Percentiles rank a stretch among this genome's conserved stretches.
phyloP scores from a whole-genome alignment of 2,113 vertebrate species.

The Callionymus lyra region DNA sequence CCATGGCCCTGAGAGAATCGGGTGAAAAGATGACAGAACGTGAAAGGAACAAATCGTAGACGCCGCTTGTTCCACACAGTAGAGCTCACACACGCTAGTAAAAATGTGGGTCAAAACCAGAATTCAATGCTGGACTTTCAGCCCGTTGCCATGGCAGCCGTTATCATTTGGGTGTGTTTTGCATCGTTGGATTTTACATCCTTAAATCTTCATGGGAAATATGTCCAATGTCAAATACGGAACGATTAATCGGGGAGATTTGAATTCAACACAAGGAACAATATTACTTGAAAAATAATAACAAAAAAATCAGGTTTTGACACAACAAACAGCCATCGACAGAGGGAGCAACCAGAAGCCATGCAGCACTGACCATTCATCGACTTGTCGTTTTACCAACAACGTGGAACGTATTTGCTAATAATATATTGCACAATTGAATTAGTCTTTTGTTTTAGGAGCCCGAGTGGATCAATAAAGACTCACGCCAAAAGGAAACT shows the following conservation, averaged over 20 bases:
- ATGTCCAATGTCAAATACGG: too few relatives aligned
- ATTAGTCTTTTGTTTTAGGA: too few relatives aligned
- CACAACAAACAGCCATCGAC: constrained; percentile 27
- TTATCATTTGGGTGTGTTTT: too few relatives aligned
- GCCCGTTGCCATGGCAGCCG: not conserved
- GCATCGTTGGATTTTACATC: too few relatives aligned
- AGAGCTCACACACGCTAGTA: too few relatives aligned
- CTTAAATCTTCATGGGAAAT: too few relatives aligned
- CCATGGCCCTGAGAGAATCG: constrained; percentile 74
- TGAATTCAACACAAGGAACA: constrained; percentile 21
- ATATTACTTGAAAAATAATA: too few relatives aligned
- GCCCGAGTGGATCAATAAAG: too few relatives aligned
- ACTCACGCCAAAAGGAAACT: constrained; percentile 37
- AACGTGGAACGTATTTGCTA: not conserved
- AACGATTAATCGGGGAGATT: not conserved
- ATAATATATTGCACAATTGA: too few relatives aligned
- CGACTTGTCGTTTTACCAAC: constrained; percentile 9
- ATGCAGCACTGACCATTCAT: constrained; percentile 40
- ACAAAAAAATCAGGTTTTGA: constrained; percentile 4
- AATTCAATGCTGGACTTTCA: not conserved
- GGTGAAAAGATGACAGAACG: constrained; percentile 37
- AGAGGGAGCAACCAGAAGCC: constrained; percentile 38
- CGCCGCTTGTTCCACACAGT: constrained; percentile 51
- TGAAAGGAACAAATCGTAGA: constrained; percentile 32
- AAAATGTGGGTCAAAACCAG: too few relatives aligned